Conservation (phyloP, 2,113 vertebrate species). For the Boulengeromyrus knoepffleri region DNA sequence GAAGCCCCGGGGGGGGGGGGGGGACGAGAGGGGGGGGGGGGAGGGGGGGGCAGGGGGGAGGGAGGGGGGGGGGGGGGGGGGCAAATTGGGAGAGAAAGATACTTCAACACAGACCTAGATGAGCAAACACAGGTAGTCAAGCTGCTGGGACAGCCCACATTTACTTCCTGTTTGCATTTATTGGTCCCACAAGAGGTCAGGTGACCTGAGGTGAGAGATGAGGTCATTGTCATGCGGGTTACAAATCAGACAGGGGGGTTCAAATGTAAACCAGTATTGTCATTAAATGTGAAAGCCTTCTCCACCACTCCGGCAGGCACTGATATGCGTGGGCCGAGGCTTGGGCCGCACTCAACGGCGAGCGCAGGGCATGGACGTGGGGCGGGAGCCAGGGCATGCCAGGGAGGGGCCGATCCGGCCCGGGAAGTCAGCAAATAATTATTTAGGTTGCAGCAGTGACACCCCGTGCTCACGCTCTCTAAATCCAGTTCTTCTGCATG, state of each 20-base stretch:
- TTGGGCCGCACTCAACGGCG: not conserved
- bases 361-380: not conserved
- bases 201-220: not conserved
- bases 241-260: not conserved
- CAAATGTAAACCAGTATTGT: not conserved
- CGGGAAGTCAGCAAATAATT: constrained; percentile 12
- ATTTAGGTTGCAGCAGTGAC: constrained; percentile 37
- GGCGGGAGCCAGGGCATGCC: not conserved
- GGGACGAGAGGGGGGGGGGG: too few species aligned
- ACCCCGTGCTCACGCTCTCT: not conserved
- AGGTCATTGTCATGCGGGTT: not conserved
- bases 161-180: not conserved
- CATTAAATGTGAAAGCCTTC: not conserved
- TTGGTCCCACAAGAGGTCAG: not conserved
- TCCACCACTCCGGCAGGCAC: not conserved
- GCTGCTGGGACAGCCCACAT: not conserved
- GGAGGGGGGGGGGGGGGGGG: too few species aligned
- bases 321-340: not conserved
- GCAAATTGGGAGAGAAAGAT: not conserved
- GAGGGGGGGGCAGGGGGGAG: too few species aligned
- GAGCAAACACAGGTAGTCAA: not conserved
- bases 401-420: not conserved
- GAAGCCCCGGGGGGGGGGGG: too few species aligned
- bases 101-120: not conserved
- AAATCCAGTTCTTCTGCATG: constrained; percentile 49